Evolutionary conservation across 2,113 vertebrate genomes (phyloP).

Genomic region (Typhlomys cinereus): DNA sequence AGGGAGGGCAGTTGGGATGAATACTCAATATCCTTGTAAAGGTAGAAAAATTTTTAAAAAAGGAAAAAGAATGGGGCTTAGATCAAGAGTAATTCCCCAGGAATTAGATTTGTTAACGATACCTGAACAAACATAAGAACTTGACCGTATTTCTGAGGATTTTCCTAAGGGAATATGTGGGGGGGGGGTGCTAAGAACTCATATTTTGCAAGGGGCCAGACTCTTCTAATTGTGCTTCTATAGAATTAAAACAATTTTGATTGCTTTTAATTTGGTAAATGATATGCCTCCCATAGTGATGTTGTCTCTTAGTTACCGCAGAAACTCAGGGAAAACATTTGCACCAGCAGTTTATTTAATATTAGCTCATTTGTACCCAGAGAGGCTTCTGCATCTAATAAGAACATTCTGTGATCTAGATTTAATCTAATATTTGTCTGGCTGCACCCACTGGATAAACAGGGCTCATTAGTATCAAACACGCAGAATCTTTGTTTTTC

Average conservation of each 20-base stretch:
- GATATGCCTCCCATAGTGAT: constrained; percentile 14
- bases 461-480: constrained; percentile 64
- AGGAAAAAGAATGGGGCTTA: neutral
- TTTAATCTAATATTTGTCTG: constrained; percentile 66
- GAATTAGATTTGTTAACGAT: neutral
- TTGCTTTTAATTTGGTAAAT: constrained; percentile 56
- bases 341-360: constrained; percentile 34
- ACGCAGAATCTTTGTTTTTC: constrained; percentile 48
- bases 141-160: neutral
- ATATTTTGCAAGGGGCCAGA: constrained; percentile 37
- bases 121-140: neutral
- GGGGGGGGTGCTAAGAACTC: neutral
- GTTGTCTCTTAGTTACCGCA: constrained; percentile 11
- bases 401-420: constrained; percentile 62
- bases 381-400: constrained; percentile 28
- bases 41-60: too few relatives aligned
- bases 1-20: too few relatives aligned
- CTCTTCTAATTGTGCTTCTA: constrained; percentile 1
- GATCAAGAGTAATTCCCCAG: neutral
- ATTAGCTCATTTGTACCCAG: constrained; percentile 46
- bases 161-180: neutral
- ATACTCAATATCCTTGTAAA: too few relatives aligned
- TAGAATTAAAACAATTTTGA: constrained; percentile 46
- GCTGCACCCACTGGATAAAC: constrained; percentile 34
- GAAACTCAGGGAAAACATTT: constrained; percentile 37